phyloP scores from a whole-genome alignment of 2,113 vertebrate genomes.

The Gobiocypris rarus region DNA sequence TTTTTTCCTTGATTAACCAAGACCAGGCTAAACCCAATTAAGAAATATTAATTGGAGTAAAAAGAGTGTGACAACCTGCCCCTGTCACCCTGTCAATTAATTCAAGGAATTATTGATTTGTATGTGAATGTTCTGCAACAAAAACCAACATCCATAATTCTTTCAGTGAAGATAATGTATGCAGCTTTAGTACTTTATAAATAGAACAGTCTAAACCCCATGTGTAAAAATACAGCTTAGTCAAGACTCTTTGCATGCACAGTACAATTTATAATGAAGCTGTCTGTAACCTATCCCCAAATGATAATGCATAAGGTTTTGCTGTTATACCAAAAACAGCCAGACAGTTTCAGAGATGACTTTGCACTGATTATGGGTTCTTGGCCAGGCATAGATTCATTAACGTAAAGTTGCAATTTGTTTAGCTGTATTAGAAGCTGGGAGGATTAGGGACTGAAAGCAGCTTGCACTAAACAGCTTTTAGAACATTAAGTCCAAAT shows the following conservation, averaged over 20 bases:
- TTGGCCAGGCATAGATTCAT: neutral
- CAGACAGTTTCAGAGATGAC: neutral
- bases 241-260: neutral
- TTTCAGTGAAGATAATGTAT: neutral
- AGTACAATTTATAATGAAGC: constrained; percentile 1
- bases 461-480: constrained; percentile 50
- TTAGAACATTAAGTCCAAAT: constrained; percentile 2
- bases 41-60: neutral
- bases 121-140: neutral
- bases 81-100: neutral
- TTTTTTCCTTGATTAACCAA: no score
- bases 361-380: neutral
- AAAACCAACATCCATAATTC: neutral
- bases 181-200: neutral
- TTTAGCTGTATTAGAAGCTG: constrained; percentile 45
- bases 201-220: constrained; percentile 8
- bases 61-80: neutral
- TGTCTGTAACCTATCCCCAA: neutral
- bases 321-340: neutral
- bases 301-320: constrained; percentile 9
- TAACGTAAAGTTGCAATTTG: constrained; percentile 8
- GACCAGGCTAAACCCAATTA: no score
- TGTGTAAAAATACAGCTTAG: neutral
- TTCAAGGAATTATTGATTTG: neutral
- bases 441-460: constrained; percentile 45